Evolutionary conservation across 2,113 vertebrate species (phyloP).

Genomic region (Psilopsiagon aurifrons): DNA sequence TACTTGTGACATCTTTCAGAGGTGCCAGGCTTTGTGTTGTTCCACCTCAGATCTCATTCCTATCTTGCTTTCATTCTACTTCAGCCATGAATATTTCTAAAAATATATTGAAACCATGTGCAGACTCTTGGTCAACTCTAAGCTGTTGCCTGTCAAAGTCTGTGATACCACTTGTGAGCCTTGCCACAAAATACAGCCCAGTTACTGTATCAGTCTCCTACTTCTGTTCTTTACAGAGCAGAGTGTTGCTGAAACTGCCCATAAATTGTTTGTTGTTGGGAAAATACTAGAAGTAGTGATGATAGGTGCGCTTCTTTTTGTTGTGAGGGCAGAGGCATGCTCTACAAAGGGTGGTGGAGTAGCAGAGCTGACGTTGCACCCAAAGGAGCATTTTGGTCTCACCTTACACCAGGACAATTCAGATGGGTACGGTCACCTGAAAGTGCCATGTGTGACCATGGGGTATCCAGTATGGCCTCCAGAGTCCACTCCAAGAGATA

Average conservation of each 20-base stretch:
- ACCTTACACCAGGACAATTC: background rate
- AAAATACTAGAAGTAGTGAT: background rate
- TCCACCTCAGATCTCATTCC: background rate
- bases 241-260: background rate
- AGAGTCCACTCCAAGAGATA: background rate
- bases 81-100: background rate
- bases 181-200: background rate
- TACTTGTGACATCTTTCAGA: background rate
- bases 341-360: background rate
- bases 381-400: background rate
- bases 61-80: background rate
- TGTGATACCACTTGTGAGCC: background rate
- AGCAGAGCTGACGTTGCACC: background rate
- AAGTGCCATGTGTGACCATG: fast-evolving
- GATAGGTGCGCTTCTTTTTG: background rate
- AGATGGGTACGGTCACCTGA: background rate
- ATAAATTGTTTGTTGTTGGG: background rate
- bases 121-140: background rate
- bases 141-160: background rate
- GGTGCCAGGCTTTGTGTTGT: background rate
- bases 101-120: background rate
- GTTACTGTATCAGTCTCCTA: background rate
- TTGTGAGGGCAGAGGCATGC: background rate
- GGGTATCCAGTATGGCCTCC: fast-evolving
- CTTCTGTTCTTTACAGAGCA: background rate